Evolutionary conservation across 2,888 invertebrate species (phyloP).

Genomic region (Chydorus sphaericus): DNA sequence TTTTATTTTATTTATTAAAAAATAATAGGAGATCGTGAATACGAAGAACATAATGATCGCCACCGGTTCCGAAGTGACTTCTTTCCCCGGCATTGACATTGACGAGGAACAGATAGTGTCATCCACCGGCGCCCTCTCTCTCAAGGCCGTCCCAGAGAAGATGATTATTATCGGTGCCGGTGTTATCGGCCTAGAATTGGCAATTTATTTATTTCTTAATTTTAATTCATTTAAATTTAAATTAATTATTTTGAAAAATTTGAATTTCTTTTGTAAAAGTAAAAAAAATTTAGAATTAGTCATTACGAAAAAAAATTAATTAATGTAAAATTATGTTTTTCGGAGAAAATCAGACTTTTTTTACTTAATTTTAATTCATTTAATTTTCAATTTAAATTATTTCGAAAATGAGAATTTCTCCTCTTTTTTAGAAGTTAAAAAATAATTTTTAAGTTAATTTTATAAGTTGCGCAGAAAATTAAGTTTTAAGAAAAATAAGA

Average conservation of each 20-base stretch:
- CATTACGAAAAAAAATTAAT: neutral
- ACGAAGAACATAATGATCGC: conserved; percentile 95
- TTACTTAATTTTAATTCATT: no score
- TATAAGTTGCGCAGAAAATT: no score
- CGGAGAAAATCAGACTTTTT: no score
- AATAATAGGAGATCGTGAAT: conserved; percentile 52
- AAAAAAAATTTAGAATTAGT: neutral
- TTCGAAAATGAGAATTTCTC: no score
- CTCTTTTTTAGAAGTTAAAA: no score
- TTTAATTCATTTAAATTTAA: neutral
- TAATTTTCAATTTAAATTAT: no score
- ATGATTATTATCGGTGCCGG: conserved; percentile 97
- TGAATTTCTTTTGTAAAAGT: neutral
- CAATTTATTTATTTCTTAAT: conserved; percentile 24
- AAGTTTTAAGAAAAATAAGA: no score
- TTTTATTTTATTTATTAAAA: neutral
- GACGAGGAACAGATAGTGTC: conserved; percentile 89
- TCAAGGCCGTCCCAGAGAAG: conserved; percentile 71
- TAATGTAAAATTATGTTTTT: no score
- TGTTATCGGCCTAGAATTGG: conserved; percentile 93
- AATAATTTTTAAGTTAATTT: no score
- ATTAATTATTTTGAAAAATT: neutral
- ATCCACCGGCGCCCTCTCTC: conserved; percentile 91
- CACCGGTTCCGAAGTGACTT: conserved; percentile 94
- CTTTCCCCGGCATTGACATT: conserved; percentile 81